These are phyloP conservation scores for Muscicapa comitata DNA, from an alignment of 2,797 vertebrate genomes.

Conservation along the genomic window DNA sequence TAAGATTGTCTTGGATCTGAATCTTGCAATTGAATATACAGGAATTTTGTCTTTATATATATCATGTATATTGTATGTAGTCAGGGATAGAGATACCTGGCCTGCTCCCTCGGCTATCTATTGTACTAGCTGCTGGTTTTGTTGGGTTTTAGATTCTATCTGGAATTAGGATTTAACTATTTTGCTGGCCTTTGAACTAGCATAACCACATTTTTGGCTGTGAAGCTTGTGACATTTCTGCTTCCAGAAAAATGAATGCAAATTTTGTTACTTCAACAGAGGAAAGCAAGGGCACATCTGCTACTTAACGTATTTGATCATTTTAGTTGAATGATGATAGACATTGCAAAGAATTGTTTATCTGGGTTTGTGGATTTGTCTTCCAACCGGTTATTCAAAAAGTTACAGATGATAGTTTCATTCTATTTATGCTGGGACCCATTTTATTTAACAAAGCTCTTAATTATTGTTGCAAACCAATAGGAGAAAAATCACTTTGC, in stretches of 20 bases:
- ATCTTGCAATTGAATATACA: background rate
- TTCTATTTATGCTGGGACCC: background rate
- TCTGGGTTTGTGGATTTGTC: slow-evolving; percentile 7
- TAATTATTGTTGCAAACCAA: slow-evolving; percentile 22
- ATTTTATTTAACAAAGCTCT: slow-evolving; percentile 2
- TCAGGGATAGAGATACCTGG: background rate
- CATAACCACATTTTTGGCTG: background rate
- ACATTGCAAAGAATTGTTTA: slow-evolving; percentile 20
- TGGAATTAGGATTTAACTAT: background rate
- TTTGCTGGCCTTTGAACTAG: background rate
- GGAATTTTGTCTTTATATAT: background rate
- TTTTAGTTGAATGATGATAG: slow-evolving; percentile 53
- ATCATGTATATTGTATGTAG: background rate
- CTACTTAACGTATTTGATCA: slow-evolving; percentile 30
- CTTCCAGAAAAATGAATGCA: slow-evolving; percentile 34
- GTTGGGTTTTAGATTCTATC: background rate
- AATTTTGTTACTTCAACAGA: slow-evolving; percentile 35
- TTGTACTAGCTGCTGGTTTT: background rate
- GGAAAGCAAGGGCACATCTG: slow-evolving; percentile 37
- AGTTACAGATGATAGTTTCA: background rate
- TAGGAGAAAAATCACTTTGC: background rate
- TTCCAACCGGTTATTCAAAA: slow-evolving; percentile 38
- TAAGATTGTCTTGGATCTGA: background rate
- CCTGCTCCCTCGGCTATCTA: background rate
- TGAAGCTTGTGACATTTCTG: background rate